Evolutionary conservation across 1,140 invertebrate species (phyloP).

Genomic region (Mamestra configurata): DNA sequence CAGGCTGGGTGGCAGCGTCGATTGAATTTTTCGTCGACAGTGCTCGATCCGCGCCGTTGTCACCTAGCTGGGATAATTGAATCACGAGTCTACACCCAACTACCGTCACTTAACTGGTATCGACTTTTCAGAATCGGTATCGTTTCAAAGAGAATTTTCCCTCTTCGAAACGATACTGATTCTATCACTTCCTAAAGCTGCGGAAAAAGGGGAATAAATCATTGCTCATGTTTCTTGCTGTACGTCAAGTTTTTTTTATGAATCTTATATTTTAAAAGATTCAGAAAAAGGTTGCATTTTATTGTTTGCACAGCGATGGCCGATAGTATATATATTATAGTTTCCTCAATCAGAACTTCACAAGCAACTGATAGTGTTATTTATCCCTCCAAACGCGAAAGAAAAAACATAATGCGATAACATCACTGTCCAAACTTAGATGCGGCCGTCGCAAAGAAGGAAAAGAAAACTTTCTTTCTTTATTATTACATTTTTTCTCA

Average conservation of each 20-base stretch:
- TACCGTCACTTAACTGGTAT: constrained; percentile 1
- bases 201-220: too few relatives aligned
- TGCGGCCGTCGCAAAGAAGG: neutral
- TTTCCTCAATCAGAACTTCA: neutral
- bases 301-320: neutral
- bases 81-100: neutral
- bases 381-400: neutral
- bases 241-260: too few relatives aligned
- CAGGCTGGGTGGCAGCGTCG: neutral
- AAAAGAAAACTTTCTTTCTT: constrained; percentile 38
- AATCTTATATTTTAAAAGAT: too few relatives aligned
- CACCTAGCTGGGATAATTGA: constrained; percentile 3
- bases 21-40: constrained; percentile 17
- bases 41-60: neutral
- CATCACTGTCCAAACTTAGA: constrained; percentile 5
- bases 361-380: neutral
- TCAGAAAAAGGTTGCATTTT: neutral
- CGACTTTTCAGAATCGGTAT: neutral
- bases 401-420: constrained; percentile 26
- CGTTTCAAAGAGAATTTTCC: too few relatives aligned
- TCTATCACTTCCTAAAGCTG: too few relatives aligned
- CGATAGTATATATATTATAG: too few relatives aligned
- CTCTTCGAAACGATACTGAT: too few relatives aligned
- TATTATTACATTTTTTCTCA: constrained; percentile 31
- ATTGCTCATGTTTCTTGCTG: too few relatives aligned